These are phyloP conservation scores for Platygyra sinensis DNA, from an alignment of 64 coral and sea anemone genomes.

Conservation along the genomic window DNA sequence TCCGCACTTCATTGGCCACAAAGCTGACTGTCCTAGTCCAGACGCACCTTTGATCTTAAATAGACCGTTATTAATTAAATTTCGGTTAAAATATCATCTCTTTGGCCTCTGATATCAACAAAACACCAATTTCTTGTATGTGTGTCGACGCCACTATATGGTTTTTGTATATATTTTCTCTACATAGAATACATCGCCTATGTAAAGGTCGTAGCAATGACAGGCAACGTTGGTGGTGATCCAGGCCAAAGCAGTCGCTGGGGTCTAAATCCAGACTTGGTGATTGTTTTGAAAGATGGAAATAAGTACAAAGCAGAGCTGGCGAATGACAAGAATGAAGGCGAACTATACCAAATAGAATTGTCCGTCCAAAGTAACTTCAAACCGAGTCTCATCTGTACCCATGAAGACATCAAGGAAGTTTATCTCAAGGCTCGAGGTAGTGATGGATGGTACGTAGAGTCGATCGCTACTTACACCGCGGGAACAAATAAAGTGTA, in stretches of 20 bases:
- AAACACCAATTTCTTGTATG: neutral
- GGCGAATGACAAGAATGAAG: neutral
- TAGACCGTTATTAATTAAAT: no score
- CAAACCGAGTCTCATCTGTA: neutral
- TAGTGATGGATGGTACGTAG: constrained; percentile 27
- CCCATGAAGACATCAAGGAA: constrained; percentile 6
- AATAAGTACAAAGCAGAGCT: neutral
- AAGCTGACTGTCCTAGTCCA: no score
- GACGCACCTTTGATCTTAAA: no score
- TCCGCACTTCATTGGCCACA: no score
- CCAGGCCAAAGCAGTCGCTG: neutral
- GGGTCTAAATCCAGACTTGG: constrained; percentile 13
- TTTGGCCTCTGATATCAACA: neutral
- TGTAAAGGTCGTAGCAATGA: constrained; percentile 13
- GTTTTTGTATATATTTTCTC: constrained; percentile 17
- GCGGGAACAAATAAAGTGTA: constrained; percentile 4
- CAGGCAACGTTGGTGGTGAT: neutral
- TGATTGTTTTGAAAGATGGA: constrained; percentile 10
- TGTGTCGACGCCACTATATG: neutral
- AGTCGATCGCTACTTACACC: constrained; percentile 11
- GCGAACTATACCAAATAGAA: neutral
- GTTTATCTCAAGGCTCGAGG: constrained; percentile 34
- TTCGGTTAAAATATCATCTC: neutral
- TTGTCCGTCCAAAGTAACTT: neutral
- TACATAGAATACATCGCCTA: neutral